Evolutionary conservation across 1,140 invertebrate genomes (phyloP), one percentile per base, ranked within the genome.

Genomic region (Caenorhabditis remanei): DNA sequence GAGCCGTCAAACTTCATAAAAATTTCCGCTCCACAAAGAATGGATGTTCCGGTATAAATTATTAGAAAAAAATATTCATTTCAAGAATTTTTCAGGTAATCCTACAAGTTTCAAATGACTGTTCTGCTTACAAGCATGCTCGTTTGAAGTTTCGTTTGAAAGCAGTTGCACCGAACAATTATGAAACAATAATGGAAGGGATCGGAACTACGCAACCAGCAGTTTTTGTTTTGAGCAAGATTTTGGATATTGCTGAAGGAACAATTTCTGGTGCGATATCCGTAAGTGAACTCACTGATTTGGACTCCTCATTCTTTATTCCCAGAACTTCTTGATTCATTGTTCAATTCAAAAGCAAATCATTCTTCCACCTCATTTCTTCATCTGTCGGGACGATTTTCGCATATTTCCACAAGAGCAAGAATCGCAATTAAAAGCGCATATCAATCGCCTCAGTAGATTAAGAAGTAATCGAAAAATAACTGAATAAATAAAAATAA

Each of bases 251-350:
- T 11, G 71, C 46, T 32, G 71, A 79, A 50, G 71, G 14, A 24
- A 79, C 71, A 50, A n/a, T 79, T 7, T 50, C 71, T 50, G 46
- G 71, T 24, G 46, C 24, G 8, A n/a, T 79, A 19, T 11, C 43
- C 24, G 71, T 79, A 14, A 50, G 71, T 71, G 11, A 11, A 32
- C 8, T 19, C 3, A 21, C 21, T 63, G 6, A 21, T 32, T 21
- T 32, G 21, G 16, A 58, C n/a, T 21, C 8, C 14, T 9, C 21
- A 21, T 32, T 19, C 11, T 21, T 21, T 63, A n/a, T 79, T 50
- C 46, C 53, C 71, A 79, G 71, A 79, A 79, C n/a, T 79, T 79
- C 46, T 24, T 79, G 9, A 79, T 79, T 32, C 71, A 79, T 79
- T 50, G 19, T 50, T 79, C 71, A 24, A 50, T 79, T 24, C 71